Conservation (phyloP, 2,797 vertebrate genomes). For the Acanthurus lineatus region DNA sequence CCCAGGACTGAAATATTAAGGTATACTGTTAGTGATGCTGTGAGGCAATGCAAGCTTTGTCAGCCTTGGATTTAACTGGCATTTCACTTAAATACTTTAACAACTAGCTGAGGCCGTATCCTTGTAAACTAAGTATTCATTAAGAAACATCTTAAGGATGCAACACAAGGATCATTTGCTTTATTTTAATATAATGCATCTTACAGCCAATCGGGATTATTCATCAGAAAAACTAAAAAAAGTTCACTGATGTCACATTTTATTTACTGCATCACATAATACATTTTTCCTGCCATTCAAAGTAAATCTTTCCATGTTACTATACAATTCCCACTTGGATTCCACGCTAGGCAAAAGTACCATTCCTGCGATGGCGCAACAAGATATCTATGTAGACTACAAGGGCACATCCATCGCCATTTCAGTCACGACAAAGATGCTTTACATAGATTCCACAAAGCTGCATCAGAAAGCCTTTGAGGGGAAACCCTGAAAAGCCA, state of each 20-base stretch:
- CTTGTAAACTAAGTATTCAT: not conserved
- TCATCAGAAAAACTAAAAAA: not conserved
- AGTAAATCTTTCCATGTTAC: conserved; percentile 7
- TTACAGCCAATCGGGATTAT: not conserved
- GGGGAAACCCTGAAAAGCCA: conserved; percentile 82
- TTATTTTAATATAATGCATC: not conserved
- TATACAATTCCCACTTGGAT: conserved; percentile 2
- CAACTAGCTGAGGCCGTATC: not conserved
- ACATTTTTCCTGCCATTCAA: conserved; percentile 2
- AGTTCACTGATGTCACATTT: not conserved
- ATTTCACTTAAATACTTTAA: not conserved
- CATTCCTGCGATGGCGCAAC: conserved; percentile 9
- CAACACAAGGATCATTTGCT: not conserved
- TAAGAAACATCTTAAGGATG: not conserved
- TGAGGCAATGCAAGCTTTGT: not conserved
- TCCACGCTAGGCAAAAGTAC: conserved; percentile 28
- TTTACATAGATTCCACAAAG: conserved; percentile 69
- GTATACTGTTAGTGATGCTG: not conserved
- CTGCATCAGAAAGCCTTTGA: conserved; percentile 67
- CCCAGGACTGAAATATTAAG: not conserved
- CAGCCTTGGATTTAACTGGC: not conserved
- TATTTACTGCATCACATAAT: not conserved
- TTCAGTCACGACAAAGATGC: conserved; percentile 76
- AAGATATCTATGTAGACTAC: conserved; percentile 34
- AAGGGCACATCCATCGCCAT: conserved; percentile 63